Evolutionary conservation across 2,113 vertebrate genomes (phyloP).

Genomic region (Tupaia chinensis): DNA sequence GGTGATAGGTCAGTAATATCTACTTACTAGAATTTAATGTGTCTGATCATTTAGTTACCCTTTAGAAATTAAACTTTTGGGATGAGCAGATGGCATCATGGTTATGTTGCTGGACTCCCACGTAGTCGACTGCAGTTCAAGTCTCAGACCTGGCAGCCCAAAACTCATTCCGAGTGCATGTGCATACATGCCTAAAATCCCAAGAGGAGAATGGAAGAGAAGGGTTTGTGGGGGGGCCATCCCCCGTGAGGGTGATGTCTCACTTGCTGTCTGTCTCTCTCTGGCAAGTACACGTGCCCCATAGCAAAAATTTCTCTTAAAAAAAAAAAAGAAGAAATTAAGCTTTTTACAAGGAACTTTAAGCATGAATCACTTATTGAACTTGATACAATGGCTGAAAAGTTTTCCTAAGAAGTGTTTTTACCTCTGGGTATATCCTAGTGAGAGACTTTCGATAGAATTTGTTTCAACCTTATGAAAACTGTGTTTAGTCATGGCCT

Average conservation of each 20-base stretch:
- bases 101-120: too few relatives aligned
- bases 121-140: too few relatives aligned
- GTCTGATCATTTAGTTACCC: conserved; percentile 39
- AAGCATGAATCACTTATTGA: not conserved
- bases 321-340: not conserved
- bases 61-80: conserved; percentile 49
- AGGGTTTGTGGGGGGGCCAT: too few relatives aligned
- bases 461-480: conserved; percentile 59
- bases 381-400: conserved; percentile 18
- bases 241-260: too few relatives aligned
- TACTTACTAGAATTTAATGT: conserved; percentile 45
- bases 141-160: too few relatives aligned
- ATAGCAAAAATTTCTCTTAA: too few relatives aligned
- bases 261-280: too few relatives aligned
- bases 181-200: too few relatives aligned
- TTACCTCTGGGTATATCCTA: not conserved
- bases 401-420: conserved; percentile 49
- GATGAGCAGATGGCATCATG: too few relatives aligned
- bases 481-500: conserved; percentile 16
- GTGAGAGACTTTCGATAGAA: not conserved
- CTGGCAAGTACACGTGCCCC: too few relatives aligned
- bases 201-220: too few relatives aligned
- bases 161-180: too few relatives aligned
- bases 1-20: not conserved
- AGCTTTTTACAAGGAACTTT: not conserved